phyloP scores from a whole-genome alignment of 2,797 vertebrate species.

The Lacerta viridis region DNA sequence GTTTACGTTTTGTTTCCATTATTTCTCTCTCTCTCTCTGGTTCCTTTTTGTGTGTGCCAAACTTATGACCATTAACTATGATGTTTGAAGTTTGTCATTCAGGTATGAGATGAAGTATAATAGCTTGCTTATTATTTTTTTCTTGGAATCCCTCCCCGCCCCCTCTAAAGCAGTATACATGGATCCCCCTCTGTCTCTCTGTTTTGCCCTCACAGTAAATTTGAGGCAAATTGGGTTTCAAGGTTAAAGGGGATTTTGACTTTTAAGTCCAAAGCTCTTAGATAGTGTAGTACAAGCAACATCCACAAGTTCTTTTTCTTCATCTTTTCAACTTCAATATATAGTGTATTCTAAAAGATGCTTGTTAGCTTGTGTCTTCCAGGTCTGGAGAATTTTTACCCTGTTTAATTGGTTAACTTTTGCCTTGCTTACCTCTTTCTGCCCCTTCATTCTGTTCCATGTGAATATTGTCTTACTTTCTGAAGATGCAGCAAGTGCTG shows the following conservation, averaged over 20 bases:
- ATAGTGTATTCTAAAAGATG: neutral
- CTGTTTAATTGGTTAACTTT: neutral
- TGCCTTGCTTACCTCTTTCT: neutral
- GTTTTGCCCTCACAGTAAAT: neutral
- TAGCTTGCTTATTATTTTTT: too few species aligned
- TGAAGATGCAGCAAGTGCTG: too few species aligned
- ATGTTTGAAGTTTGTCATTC: neutral
- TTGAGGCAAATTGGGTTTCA: too few species aligned
- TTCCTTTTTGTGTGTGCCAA: rapidly evolving
- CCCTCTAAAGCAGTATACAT: neutral
- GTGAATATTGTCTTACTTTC: too few species aligned
- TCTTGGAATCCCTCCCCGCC: too few species aligned
- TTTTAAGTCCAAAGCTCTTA: too few species aligned
- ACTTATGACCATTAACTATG: neutral
- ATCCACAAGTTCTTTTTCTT: too few species aligned
- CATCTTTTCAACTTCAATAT: neutral
- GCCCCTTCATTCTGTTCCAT: too few species aligned
- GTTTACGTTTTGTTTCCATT: conserved; percentile 29
- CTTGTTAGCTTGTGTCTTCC: neutral
- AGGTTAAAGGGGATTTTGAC: too few species aligned
- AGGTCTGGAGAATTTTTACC: neutral
- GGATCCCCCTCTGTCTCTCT: neutral
- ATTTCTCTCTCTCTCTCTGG: neutral
- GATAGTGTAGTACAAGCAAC: too few species aligned
- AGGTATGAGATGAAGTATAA: conserved; percentile 1